Conservation (phyloP, 1,140 invertebrate genomes). For the Brachionus calyciflorus region DNA sequence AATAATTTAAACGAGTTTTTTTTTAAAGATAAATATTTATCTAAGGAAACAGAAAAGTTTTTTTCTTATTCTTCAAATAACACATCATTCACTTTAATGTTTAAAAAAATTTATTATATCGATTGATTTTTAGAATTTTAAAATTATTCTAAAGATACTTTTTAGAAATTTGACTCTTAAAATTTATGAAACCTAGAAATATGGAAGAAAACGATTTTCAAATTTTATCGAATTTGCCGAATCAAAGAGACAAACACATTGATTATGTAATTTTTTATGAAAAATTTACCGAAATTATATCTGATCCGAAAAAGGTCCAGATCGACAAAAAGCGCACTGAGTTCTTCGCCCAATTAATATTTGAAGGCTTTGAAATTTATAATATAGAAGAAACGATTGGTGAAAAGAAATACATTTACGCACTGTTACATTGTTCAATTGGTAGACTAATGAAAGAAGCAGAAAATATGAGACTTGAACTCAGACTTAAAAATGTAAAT, state of each 20-base stretch:
- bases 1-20: no score
- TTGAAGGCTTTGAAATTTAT: constrained; percentile 50
- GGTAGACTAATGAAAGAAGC: constrained; percentile 56
- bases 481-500: constrained; percentile 57
- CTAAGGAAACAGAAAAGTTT: no score
- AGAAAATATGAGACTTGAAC: constrained; percentile 55
- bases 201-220: not conserved
- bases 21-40: no score
- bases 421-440: constrained; percentile 55
- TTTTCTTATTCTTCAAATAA: no score
- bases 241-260: not conserved
- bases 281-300: not conserved
- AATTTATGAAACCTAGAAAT: no score
- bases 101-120: no score
- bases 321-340: not conserved
- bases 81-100: no score
- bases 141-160: no score
- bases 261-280: not conserved
- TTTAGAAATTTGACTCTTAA: no score
- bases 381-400: constrained; percentile 42
- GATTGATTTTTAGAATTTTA: no score
- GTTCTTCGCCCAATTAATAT: constrained; percentile 49
- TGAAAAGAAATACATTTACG: constrained; percentile 52
- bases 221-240: not conserved
- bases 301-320: not conserved